Percentiles rank a stretch among this genome's conserved stretches.
These are phyloP conservation scores for Pogonomyrmex californicus DNA, from an alignment of 1,140 invertebrate species.

Conservation along the genomic window DNA sequence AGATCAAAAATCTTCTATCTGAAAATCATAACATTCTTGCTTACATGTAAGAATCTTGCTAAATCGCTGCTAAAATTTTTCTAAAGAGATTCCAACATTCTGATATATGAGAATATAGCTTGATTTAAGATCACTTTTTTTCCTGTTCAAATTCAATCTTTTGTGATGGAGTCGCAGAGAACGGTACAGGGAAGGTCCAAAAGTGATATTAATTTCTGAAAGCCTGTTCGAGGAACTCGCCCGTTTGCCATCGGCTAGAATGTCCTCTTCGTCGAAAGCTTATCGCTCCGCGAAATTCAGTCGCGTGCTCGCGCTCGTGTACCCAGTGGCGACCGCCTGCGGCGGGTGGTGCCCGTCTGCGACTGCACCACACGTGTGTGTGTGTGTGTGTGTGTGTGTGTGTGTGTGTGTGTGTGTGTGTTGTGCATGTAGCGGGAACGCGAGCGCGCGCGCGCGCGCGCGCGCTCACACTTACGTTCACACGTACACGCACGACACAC, in stretches of 20 bases:
- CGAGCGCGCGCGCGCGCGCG: not conserved
- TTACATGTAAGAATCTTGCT: too few relatives aligned
- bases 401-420: too few relatives aligned
- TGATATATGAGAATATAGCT: too few relatives aligned
- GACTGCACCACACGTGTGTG: slow-evolving; percentile 34
- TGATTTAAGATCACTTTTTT: too few relatives aligned
- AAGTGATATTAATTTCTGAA: slow-evolving; percentile 43
- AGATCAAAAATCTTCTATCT: too few relatives aligned
- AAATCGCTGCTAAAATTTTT: too few relatives aligned
- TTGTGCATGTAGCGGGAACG: not conserved
- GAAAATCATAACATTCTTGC: too few relatives aligned
- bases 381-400: too few relatives aligned
- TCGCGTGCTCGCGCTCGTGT: slow-evolving; percentile 66
- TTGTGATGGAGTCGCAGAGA: not conserved
- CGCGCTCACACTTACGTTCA: not conserved
- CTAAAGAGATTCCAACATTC: too few relatives aligned
- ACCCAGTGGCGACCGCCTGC: slow-evolving; percentile 10
- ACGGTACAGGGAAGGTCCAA: not conserved
- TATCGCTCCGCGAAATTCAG: slow-evolving; percentile 77
- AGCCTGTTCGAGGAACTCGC: slow-evolving; percentile 31
- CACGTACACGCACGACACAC: slow-evolving; percentile 17
- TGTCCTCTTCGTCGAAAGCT: slow-evolving; percentile 71
- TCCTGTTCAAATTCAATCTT: slow-evolving; percentile 1
- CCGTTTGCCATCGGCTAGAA: not conserved
- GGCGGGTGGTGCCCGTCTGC: slow-evolving; percentile 14